These are phyloP conservation scores for Mechanitis messenoides DNA, from an alignment of 2,888 invertebrate genomes.

Conservation along the genomic window DNA sequence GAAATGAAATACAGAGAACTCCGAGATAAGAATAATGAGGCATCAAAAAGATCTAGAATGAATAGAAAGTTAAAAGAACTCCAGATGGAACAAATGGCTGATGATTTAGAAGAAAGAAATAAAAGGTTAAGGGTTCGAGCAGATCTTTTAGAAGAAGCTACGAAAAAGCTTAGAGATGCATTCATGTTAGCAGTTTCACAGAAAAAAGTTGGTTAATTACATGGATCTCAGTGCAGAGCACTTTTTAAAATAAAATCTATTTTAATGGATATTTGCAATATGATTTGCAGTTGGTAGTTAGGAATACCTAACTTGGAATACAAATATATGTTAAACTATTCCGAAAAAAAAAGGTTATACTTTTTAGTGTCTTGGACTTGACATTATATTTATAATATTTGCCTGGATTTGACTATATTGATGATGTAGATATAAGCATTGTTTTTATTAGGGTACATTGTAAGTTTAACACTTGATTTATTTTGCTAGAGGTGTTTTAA, in stretches of 20 bases:
- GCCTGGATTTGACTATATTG: slow-evolving; percentile 28
- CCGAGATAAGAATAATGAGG: slow-evolving; percentile 86
- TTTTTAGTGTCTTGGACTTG: slow-evolving; percentile 23
- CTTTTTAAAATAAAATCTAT: slow-evolving; percentile 34
- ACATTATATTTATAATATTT: slow-evolving; percentile 15
- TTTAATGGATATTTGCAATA: slow-evolving; percentile 37
- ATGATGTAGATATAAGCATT: slow-evolving; percentile 28
- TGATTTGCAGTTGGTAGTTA: slow-evolving; percentile 17
- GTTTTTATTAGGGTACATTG: slow-evolving; percentile 22
- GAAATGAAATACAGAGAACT: slow-evolving; percentile 80
- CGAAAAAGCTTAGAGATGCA: slow-evolving; percentile 79
- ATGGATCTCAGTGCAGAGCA: slow-evolving; percentile 18
- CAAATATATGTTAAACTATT: slow-evolving; percentile 7
- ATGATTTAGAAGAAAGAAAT: slow-evolving; percentile 79
- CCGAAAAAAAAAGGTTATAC: slow-evolving; percentile 17
- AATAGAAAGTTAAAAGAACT: slow-evolving; percentile 79
- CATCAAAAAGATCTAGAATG: slow-evolving; percentile 83
- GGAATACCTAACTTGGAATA: slow-evolving; percentile 13
- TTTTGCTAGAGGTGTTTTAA: slow-evolving; percentile 31
- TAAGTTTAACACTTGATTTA: slow-evolving; percentile 28
- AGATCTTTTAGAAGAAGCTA: slow-evolving; percentile 81
- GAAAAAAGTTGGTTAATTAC: slow-evolving; percentile 50
- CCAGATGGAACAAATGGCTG: slow-evolving; percentile 73
- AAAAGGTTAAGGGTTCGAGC: slow-evolving; percentile 79
- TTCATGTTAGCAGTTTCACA: slow-evolving; percentile 80